phyloP scores from a whole-genome alignment of 2,888 invertebrate species.

The Aphelenchoides bicaudatus region DNA sequence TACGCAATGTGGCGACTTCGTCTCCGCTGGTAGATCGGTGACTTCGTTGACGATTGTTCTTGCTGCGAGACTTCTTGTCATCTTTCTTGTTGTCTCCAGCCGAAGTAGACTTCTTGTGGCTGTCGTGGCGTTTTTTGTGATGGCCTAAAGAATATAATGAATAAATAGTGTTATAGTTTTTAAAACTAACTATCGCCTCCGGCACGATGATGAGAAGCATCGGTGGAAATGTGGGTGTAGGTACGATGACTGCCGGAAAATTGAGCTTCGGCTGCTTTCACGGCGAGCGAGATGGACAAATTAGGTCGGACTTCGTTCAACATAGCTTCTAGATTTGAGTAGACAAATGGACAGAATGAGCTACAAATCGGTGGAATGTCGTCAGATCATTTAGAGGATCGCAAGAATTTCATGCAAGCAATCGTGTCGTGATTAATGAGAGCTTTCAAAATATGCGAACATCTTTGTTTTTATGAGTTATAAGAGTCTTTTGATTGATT shows the following conservation, averaged over 20 bases:
- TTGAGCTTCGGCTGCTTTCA: constrained; percentile 25
- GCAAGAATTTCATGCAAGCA: too few relatives aligned
- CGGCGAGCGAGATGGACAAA: neutral
- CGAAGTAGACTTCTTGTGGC: neutral
- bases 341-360: too few relatives aligned
- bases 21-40: constrained; percentile 17
- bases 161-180: too few relatives aligned
- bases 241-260: constrained; percentile 17
- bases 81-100: constrained; percentile 6
- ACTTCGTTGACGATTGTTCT: neutral
- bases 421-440: too few relatives aligned
- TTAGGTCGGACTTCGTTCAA: constrained; percentile 23
- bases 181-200: too few relatives aligned
- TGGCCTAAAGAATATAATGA: constrained; percentile 20
- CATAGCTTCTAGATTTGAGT: too few relatives aligned
- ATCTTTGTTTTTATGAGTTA: too few relatives aligned
- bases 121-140: constrained; percentile 20
- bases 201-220: neutral
- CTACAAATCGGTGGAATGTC: too few relatives aligned
- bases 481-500: too few relatives aligned
- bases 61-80: constrained; percentile 11
- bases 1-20: constrained; percentile 14
- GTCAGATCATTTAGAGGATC: too few relatives aligned
- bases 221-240: neutral
- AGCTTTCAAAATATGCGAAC: too few relatives aligned